Evolutionary conservation across 2,888 invertebrate genomes (phyloP).

Genomic region (Eilema depressum): DNA sequence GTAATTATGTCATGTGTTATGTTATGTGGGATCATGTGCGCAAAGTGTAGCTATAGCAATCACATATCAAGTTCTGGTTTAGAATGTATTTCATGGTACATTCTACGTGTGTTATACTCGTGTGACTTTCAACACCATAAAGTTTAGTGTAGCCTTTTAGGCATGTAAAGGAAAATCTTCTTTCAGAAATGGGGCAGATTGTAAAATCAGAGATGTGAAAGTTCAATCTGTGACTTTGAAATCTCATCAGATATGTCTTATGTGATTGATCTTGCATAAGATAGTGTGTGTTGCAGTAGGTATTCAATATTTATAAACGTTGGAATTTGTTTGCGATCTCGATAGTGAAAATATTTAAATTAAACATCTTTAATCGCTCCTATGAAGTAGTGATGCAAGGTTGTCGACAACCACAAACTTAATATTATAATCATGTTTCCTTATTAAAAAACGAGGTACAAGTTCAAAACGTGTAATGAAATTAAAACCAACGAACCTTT

Average conservation of each 20-base stretch:
- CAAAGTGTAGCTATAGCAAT: too few species aligned
- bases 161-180: too few species aligned
- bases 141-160: slow-evolving; percentile 2
- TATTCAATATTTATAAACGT: slow-evolving; percentile 21
- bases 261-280: slow-evolving; percentile 46
- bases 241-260: slow-evolving; percentile 39
- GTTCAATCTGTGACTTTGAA: not conserved
- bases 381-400: slow-evolving; percentile 8
- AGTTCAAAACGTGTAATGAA: slow-evolving; percentile 23
- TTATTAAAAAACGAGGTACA: slow-evolving; percentile 17
- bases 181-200: not conserved
- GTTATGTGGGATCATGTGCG: too few species aligned
- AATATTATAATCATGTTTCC: slow-evolving; percentile 13
- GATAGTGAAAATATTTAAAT: slow-evolving; percentile 21
- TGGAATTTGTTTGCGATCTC: slow-evolving; percentile 14
- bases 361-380: slow-evolving; percentile 27
- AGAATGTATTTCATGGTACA: too few species aligned
- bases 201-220: not conserved
- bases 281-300: slow-evolving; percentile 8
- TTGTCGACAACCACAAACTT: not conserved
- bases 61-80: not conserved
- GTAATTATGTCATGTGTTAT: too few species aligned
- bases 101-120: slow-evolving; percentile 8
- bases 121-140: slow-evolving; percentile 14
- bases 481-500: slow-evolving; percentile 29